These are phyloP conservation scores for Lepus timidus DNA, from an alignment of 2,113 vertebrate species.

Conservation along the genomic window DNA sequence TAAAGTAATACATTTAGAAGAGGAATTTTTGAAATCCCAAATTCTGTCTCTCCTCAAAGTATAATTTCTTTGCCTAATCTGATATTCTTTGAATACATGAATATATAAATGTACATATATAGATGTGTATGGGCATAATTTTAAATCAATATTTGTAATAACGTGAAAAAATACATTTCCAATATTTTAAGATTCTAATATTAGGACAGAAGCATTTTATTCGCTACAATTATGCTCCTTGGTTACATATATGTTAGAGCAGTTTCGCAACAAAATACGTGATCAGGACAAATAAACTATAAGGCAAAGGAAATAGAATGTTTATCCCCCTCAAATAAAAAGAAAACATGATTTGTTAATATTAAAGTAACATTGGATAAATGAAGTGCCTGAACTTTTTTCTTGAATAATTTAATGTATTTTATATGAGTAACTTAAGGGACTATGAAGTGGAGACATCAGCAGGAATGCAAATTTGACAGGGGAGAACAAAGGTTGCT, in stretches of 20 bases:
- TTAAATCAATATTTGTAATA: not conserved
- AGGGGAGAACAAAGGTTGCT: constrained; percentile 42
- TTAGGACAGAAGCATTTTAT: not conserved
- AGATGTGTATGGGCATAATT: not conserved
- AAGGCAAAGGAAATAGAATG: not conserved
- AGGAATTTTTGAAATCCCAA: not conserved
- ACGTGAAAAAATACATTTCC: not conserved
- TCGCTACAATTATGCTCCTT: not conserved
- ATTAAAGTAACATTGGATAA: constrained; percentile 73
- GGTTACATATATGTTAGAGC: not conserved
- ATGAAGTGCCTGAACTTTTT: constrained; percentile 77
- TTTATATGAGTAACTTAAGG: constrained; percentile 85
- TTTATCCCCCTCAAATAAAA: constrained; percentile 31
- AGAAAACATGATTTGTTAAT: constrained; percentile 58
- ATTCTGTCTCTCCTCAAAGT: not conserved
- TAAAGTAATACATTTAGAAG: not conserved
- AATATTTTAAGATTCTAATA: not conserved
- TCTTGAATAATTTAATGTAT: constrained; percentile 86
- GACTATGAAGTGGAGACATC: constrained; percentile 81
- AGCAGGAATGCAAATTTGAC: constrained; percentile 74
- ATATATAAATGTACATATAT: not conserved
- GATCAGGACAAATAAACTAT: constrained; percentile 24
- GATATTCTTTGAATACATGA: not conserved
- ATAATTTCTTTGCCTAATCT: not conserved
- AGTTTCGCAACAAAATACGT: constrained; percentile 60